Percentiles rank a stretch among this genome's conserved stretches.
These are phyloP conservation scores for Nycticryphes semicollaris DNA, from an alignment of 2,113 vertebrate species.

Conservation along the genomic window DNA sequence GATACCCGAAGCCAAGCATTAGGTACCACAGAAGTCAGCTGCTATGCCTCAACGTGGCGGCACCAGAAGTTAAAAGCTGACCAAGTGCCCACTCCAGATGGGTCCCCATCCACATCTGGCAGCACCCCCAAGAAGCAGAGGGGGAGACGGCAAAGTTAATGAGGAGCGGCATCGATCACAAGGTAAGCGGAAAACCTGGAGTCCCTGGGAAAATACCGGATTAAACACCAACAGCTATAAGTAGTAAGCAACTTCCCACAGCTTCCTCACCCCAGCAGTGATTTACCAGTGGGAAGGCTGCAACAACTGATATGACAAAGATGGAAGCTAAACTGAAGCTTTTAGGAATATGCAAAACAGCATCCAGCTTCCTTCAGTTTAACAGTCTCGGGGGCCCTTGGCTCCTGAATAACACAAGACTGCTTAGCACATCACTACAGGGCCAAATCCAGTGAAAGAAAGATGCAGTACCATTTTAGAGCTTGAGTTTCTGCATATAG, in stretches of 20 bases:
- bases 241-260: neutral
- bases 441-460: neutral
- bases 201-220: neutral
- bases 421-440: neutral
- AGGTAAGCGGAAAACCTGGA: slow-evolving; percentile 41
- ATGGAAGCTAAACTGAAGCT: neutral
- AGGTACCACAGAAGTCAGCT: neutral
- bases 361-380: neutral
- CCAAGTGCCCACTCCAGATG: slow-evolving; percentile 64
- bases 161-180: slow-evolving; percentile 72
- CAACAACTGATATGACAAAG: neutral
- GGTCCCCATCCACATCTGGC: slow-evolving; percentile 57
- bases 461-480: neutral
- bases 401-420: neutral
- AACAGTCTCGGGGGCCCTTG: neutral
- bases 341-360: neutral
- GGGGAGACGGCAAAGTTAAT: slow-evolving; percentile 72
- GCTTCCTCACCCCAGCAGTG: neutral
- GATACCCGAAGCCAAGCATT: neutral
- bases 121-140: slow-evolving; percentile 52
- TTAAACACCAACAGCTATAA: neutral
- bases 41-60: neutral
- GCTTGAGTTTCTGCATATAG: neutral
- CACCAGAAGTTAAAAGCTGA: neutral
- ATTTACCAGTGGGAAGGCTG: neutral